phyloP scores from a whole-genome alignment of 1,140 invertebrate species.

The Saxidomus purpurata region DNA sequence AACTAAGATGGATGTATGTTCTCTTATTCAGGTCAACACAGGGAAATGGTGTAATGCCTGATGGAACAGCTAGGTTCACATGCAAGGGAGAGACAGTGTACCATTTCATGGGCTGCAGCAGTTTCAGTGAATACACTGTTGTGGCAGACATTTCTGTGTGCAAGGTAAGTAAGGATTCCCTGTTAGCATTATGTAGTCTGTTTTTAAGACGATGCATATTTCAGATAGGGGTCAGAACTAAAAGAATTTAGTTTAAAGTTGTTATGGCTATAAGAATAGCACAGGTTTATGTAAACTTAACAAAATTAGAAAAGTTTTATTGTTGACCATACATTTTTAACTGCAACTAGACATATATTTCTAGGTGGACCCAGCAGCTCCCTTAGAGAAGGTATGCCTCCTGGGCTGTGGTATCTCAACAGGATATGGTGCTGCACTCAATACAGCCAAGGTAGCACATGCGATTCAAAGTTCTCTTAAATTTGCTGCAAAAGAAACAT shows the following conservation, averaged over 20 bases:
- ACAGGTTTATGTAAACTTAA: too few relatives aligned
- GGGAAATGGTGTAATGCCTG: slow-evolving; percentile 96
- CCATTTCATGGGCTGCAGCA: slow-evolving; percentile 99
- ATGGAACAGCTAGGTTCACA: slow-evolving; percentile 95
- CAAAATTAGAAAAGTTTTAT: too few relatives aligned
- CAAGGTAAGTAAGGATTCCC: slow-evolving; percentile 78
- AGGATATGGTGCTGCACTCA: slow-evolving; percentile 89
- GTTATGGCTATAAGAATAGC: too few relatives aligned
- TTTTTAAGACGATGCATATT: too few relatives aligned
- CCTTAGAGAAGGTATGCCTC: slow-evolving; percentile 96
- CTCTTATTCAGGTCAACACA: slow-evolving; percentile 86
- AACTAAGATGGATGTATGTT: too few relatives aligned
- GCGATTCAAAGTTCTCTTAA: too few relatives aligned
- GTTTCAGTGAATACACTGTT: slow-evolving; percentile 99
- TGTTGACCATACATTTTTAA: too few relatives aligned
- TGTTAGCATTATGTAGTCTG: too few relatives aligned
- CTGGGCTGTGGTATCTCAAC: slow-evolving; percentile 96
- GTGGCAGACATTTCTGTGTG: slow-evolving; percentile 94
- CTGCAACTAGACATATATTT: too few relatives aligned
- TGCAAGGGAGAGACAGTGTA: slow-evolving; percentile 96
- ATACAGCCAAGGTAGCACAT: slow-evolving; percentile 86
- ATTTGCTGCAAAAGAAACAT: too few relatives aligned
- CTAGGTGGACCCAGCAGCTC: slow-evolving; percentile 90
- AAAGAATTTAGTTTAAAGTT: too few relatives aligned
- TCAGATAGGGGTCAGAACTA: too few relatives aligned